Base-by-base conservation (phyloP, 2,113 vertebrate genomes). In the Zingel zingel region DNA sequence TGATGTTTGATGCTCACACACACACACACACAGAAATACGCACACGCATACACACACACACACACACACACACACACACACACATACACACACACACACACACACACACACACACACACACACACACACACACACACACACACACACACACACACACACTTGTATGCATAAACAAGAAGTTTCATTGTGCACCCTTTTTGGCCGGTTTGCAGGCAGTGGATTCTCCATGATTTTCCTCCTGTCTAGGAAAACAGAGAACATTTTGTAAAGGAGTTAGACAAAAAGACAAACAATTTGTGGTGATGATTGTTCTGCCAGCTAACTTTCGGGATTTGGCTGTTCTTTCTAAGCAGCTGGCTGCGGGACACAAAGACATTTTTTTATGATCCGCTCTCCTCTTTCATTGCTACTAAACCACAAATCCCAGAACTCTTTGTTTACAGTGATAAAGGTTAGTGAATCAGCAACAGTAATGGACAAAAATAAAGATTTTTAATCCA, bases 261-360 rank as follows among this genome's bases (percentile, higher is more conserved):
- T 89, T 92, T 87, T 87, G 84, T 89, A 10, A 63, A 76, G 54
- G 75, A 59, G 58, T 66, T 47, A n/a, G 19, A 83, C 65, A 74
- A 82, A 91, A 82, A 79, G 56, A 76, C 76, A 83, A 88, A 89
- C 81, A 81, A 72, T 89, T 90, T 88, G 77, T 81, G 87, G 79
- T 54, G 85, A 61, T 16, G 21, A 85, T 89, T 87, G 89, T 89
- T 90, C 85, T 85, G 87, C 82, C 77, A 81, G 86, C 74, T 39
- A 73, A 83, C 86, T 83, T 78, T 85, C 19, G 4, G 86, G 81
- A 76, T 89, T 88, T 82, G 87, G 87, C 87, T 50, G 84, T 80
- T 84, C 56, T 21, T 61, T 71, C 50, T 23, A 4, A 81, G 79
- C 91, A 89, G 89, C 90, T 88, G 91, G 74, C 73, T 65, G 57